A percentile compares a stretch with the other conserved stretches of the same genome.
phyloP scores from a whole-genome alignment of 2,113 vertebrate genomes.

The Bettongia penicillata region DNA sequence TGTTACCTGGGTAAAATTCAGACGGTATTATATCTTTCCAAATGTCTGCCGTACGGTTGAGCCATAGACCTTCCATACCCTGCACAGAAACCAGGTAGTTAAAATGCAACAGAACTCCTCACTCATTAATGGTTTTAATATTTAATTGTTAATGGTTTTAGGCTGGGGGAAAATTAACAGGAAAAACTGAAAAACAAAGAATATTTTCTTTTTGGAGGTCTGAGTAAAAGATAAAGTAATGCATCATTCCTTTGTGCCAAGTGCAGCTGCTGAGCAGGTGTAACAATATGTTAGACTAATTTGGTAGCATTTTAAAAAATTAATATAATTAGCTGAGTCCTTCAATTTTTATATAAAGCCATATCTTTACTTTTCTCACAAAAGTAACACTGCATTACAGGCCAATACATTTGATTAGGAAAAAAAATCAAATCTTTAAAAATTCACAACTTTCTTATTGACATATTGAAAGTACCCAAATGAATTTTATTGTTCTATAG shows the following conservation, averaged over 20 bases:
- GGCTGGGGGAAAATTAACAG: constrained; percentile 45
- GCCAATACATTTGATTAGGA: constrained; percentile 23
- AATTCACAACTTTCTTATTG: constrained; percentile 18
- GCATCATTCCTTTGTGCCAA: constrained; percentile 83
- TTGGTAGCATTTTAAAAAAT: not conserved
- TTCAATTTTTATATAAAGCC: constrained; percentile 29
- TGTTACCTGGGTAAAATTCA: constrained; percentile 2
- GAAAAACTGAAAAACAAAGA: not conserved
- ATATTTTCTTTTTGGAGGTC: constrained; percentile 50
- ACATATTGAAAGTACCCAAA: not conserved
- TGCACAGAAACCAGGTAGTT: constrained; percentile 72
- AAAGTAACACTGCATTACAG: constrained; percentile 30
- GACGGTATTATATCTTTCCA: not conserved
- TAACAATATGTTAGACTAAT: constrained; percentile 30
- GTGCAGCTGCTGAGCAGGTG: constrained; percentile 72
- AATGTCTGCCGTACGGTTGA: constrained; percentile 51
- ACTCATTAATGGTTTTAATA: constrained; percentile 24
- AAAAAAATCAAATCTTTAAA: not conserved
- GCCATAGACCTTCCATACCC: constrained; percentile 45
- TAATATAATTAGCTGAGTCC: constrained; percentile 10
- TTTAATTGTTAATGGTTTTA: not conserved
- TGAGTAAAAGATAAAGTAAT: constrained; percentile 65
- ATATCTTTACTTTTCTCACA: constrained; percentile 29
- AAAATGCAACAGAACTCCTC: constrained; percentile 31
- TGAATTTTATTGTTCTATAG: constrained; percentile 19